Percentiles rank a stretch among this genome's conserved stretches.
phyloP scores from a whole-genome alignment of 2,113 vertebrate genomes.

The Anarhynchus alexandrinus region DNA sequence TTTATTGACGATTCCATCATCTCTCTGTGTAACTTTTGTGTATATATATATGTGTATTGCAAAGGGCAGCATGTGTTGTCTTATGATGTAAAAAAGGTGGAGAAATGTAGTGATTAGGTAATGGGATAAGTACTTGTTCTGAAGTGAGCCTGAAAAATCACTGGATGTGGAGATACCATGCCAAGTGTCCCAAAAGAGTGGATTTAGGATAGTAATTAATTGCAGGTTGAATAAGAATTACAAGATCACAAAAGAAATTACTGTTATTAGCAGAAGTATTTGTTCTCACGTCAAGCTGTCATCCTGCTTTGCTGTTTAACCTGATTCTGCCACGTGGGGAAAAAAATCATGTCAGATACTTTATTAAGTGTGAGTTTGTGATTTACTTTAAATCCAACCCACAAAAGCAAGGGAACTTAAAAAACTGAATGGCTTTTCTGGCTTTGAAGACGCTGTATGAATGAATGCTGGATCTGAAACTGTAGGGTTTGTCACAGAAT shows the following conservation, averaged over 20 bases:
- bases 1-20: neutral
- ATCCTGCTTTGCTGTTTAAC: neutral
- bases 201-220: constrained; percentile 38
- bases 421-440: neutral
- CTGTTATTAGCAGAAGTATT: constrained; percentile 33
- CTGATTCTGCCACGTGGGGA: neutral
- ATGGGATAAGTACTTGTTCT: neutral
- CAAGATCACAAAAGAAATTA: constrained; percentile 46
- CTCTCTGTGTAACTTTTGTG: neutral
- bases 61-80: neutral
- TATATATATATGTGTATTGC: neutral
- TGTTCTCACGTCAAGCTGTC: neutral
- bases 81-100: neutral
- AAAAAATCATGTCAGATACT: neutral
- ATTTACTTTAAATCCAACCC: neutral
- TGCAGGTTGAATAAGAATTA: constrained; percentile 8
- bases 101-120: neutral
- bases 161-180: neutral
- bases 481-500: neutral
- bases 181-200: neutral
- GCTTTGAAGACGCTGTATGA: neutral
- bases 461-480: neutral
- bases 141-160: neutral
- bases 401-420: neutral
- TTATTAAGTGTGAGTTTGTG: neutral